phyloP scores from a whole-genome alignment of 2,797 vertebrate species.

The Lacerta bilineata region DNA sequence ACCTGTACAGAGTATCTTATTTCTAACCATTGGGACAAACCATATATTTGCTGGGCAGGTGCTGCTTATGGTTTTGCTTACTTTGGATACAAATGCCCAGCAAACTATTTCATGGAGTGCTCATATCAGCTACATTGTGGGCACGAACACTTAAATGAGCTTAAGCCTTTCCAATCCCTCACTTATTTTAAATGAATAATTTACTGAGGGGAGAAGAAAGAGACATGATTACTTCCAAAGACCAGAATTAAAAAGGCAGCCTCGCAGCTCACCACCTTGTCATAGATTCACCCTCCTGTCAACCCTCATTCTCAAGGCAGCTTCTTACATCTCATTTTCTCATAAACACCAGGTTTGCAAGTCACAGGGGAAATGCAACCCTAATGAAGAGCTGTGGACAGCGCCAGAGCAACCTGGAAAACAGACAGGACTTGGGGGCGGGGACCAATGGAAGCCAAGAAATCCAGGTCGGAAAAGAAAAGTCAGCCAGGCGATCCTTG shows the following conservation, averaged over 20 bases:
- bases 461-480: background rate
- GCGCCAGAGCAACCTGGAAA: background rate
- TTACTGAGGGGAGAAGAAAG: no score
- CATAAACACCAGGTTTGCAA: background rate
- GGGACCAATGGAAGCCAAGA: background rate
- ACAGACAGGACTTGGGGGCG: background rate
- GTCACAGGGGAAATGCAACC: background rate
- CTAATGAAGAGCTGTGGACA: constrained; percentile 3
- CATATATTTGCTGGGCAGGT: background rate
- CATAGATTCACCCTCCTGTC: background rate
- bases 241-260: background rate
- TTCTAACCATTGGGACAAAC: background rate
- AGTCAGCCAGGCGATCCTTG: background rate
- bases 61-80: background rate
- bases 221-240: background rate
- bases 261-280: no score
- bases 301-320: background rate
- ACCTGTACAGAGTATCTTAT: background rate
- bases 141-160: background rate
- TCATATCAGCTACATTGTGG: background rate
- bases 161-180: background rate
- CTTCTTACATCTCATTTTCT: background rate
- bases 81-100: background rate
- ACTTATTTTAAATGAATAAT: background rate
- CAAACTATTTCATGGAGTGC: background rate